A percentile compares a stretch with the other conserved stretches of the same genome.
These are phyloP conservation scores for Glareola pratincola DNA, from an alignment of 2,113 vertebrate species.

Conservation along the genomic window DNA sequence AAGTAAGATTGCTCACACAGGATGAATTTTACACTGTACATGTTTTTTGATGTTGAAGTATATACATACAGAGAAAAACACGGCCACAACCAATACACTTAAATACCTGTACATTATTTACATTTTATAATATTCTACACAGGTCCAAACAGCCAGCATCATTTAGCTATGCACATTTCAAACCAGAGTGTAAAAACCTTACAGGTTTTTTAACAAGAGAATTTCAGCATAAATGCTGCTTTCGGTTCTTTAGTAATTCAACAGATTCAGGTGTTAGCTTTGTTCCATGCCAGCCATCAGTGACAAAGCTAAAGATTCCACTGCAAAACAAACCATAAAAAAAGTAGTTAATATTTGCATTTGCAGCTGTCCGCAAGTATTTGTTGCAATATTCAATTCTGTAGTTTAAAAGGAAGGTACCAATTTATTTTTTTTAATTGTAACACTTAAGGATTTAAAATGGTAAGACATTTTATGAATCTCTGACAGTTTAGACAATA, in stretches of 20 bases:
- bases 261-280: constrained; percentile 56
- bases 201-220: not conserved
- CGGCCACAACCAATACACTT: not conserved
- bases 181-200: constrained; percentile 5
- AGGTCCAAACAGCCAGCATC: not conserved
- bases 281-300: constrained; percentile 98
- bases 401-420: not conserved
- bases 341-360: not conserved
- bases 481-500: not conserved
- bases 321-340: constrained; percentile 71
- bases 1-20: not conserved
- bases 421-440: not conserved
- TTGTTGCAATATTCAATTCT: not conserved
- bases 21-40: constrained; percentile 2
- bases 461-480: not conserved
- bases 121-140: constrained; percentile 26
- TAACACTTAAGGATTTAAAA: not conserved
- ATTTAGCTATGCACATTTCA: not conserved
- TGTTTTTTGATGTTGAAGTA: not conserved
- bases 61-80: not conserved
- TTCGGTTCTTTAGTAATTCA: not conserved
- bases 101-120: constrained; percentile 43
- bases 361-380: not conserved
- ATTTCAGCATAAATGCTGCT: not conserved
- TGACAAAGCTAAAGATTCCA: constrained; percentile 95